phyloP scores from a whole-genome alignment of 2,113 vertebrate genomes.

The Grallaria varia region DNA sequence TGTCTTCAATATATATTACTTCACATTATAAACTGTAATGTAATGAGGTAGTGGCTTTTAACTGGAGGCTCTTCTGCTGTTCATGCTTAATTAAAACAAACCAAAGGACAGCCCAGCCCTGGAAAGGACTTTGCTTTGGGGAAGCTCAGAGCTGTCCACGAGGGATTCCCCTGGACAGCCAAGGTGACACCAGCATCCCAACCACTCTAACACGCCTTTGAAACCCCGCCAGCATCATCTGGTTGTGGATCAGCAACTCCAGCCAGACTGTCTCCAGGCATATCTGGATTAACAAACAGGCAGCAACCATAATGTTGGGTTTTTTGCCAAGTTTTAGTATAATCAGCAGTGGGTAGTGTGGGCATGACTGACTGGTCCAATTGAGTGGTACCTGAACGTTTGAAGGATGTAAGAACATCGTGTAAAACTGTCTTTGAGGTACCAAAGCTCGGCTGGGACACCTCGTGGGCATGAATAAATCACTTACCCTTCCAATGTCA shows the following conservation, averaged over 20 bases:
- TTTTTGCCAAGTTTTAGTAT: neutral
- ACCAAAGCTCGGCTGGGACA: neutral
- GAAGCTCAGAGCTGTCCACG: neutral
- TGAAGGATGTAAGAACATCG: neutral
- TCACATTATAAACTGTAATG: neutral
- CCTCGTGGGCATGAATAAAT: accelerated
- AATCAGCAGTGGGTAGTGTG: no score
- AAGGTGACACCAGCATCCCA: no score
- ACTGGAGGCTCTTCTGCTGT: neutral
- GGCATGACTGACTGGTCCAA: neutral
- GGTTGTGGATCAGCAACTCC: neutral
- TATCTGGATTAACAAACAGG: neutral
- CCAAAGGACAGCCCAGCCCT: neutral
- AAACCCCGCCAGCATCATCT: neutral
- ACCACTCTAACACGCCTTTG: neutral
- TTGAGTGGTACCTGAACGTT: accelerated
- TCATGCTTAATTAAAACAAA: neutral
- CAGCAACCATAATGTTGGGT: neutral
- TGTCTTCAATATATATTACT: neutral
- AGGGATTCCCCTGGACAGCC: neutral
- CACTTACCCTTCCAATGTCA: neutral
- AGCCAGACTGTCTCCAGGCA: neutral
- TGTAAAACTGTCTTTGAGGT: accelerated
- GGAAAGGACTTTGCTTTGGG: neutral
- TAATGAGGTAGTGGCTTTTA: neutral